phyloP scores from a whole-genome alignment of 1,140 invertebrate species.

The Brachionus asplanchnoidis region DNA sequence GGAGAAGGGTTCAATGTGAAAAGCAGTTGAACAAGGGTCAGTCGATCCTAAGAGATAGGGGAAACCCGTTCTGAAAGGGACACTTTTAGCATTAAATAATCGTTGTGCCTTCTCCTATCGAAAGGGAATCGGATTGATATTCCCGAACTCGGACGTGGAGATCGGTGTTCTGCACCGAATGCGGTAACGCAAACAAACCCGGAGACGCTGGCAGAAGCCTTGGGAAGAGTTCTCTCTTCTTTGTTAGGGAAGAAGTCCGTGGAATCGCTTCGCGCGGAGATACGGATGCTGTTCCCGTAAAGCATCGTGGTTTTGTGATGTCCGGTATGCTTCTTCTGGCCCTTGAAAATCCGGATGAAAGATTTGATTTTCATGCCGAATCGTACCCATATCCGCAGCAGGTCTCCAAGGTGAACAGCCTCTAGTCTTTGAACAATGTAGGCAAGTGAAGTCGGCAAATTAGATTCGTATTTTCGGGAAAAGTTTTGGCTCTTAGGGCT shows the following conservation, averaged over 20 bases:
- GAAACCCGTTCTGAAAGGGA: constrained; percentile 52
- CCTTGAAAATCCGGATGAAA: no score
- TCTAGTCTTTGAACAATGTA: constrained; percentile 82
- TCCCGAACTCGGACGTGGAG: constrained; percentile 56
- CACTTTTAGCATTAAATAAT: constrained; percentile 8
- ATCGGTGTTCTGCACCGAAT: constrained; percentile 45
- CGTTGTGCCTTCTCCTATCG: constrained; percentile 45
- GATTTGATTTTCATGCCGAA: no score
- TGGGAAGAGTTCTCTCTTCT: no score
- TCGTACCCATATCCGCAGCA: no score
- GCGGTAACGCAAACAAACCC: constrained; percentile 65
- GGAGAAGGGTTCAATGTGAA: constrained; percentile 81
- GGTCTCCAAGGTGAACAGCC: no score
- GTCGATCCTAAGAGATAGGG: constrained; percentile 66
- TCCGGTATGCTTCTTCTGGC: no score
- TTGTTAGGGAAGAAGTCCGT: no score
- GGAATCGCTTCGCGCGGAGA: no score
- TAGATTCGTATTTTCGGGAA: constrained; percentile 75
- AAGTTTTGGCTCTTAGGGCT: constrained; percentile 72
- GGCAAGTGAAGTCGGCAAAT: constrained; percentile 69
- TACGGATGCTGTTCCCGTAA: no score
- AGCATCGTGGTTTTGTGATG: no score
- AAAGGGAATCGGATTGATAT: constrained; percentile 61
- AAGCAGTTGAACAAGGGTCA: constrained; percentile 81
- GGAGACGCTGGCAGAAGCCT: constrained; percentile 69